Evolutionary conservation across 1,140 invertebrate genomes (phyloP).

Genomic region (Drosophila sturtevanti): DNA sequence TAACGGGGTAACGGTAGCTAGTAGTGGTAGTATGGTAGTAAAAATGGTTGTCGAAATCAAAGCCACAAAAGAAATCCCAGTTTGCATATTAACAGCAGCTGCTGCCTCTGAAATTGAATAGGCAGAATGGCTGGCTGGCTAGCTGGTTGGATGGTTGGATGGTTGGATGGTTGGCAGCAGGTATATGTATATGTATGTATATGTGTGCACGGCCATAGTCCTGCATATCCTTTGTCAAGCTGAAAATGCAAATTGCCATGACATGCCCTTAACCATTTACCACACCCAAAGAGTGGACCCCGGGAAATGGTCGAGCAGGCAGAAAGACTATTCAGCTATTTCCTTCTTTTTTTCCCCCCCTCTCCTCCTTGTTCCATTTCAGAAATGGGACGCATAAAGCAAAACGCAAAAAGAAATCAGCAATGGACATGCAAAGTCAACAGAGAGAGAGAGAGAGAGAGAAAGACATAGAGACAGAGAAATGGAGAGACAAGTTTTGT

Average conservation of each 20-base stretch:
- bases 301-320: background rate
- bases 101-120: conserved; percentile 56
- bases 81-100: conserved; percentile 79
- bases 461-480: background rate
- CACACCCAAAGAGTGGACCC: conserved; percentile 47
- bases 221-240: conserved; percentile 77
- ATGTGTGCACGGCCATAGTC: conserved; percentile 37
- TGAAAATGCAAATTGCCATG: conserved; percentile 80
- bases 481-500: background rate
- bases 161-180: conserved; percentile 7
- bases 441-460: background rate
- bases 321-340: conserved; percentile 30
- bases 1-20: background rate
- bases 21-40: background rate
- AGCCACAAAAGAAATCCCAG: conserved; percentile 80
- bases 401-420: conserved; percentile 73
- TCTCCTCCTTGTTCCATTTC: conserved; percentile 31
- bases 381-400: conserved; percentile 54
- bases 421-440: conserved; percentile 43
- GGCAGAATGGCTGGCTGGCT: conserved; percentile 21
- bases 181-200: background rate
- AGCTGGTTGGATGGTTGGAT: conserved; percentile 14
- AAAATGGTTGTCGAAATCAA: conserved; percentile 61
- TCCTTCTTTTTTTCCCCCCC: conserved; percentile 33
- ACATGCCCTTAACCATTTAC: conserved; percentile 80